Conservation (phyloP, 2,797 vertebrate genomes). For the Picus viridis region DNA sequence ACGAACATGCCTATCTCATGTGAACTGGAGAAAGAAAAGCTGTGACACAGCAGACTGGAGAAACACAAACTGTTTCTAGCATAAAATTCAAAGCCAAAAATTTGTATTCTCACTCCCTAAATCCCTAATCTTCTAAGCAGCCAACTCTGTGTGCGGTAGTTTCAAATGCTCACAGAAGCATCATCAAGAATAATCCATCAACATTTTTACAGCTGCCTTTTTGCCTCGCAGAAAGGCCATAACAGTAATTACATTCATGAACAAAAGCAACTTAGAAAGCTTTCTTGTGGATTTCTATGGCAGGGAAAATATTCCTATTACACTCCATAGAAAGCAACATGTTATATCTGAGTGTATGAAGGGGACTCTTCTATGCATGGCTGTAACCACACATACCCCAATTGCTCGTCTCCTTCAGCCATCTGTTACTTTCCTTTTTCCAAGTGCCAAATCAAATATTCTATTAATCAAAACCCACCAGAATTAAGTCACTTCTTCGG, state of each 20-base stretch:
- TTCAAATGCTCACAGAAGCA: slow-evolving; percentile 34
- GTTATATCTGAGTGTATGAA: background rate
- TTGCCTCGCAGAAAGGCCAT: background rate
- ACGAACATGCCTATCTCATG: slow-evolving; percentile 39
- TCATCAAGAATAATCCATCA: slow-evolving; percentile 1
- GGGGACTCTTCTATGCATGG: background rate
- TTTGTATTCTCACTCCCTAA: slow-evolving; percentile 4
- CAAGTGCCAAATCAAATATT: background rate
- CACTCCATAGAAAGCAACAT: background rate
- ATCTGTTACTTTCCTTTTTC: background rate
- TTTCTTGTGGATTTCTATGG: background rate
- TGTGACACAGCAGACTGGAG: slow-evolving; percentile 43
- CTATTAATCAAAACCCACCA: background rate
- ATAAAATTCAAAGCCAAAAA: slow-evolving; percentile 62
- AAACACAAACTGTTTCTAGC: slow-evolving; percentile 26
- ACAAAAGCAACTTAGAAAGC: background rate
- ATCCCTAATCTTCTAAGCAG: background rate
- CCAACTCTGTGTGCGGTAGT: slow-evolving; percentile 12
- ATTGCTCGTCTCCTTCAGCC: background rate
- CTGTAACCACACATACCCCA: background rate
- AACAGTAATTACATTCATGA: background rate
- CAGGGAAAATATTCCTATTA: background rate
- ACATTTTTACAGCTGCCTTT: slow-evolving; percentile 40
- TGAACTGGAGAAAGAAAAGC: slow-evolving; percentile 63
- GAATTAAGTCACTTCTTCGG: background rate